Evolutionary conservation across 92 coral and sea anemone genomes (phyloP).

Genomic region (Palythoa heliodiscus): DNA sequence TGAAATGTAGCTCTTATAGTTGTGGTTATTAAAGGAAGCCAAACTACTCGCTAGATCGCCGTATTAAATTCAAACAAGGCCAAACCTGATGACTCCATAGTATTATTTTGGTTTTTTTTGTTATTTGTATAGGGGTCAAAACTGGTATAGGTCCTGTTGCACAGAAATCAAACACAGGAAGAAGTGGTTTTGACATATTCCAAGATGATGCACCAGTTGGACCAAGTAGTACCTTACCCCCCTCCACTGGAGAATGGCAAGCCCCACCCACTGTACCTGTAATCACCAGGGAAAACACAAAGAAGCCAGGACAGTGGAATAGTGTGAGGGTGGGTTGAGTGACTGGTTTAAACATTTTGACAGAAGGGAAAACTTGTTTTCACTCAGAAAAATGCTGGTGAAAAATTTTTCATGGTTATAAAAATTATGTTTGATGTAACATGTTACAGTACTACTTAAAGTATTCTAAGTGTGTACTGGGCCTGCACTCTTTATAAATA

Average conservation of each 20-base stretch:
- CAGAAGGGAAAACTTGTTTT: no score
- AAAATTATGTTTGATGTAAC: no score
- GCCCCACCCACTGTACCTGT: conserved; percentile 75
- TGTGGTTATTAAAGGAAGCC: no score
- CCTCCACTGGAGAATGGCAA: conserved; percentile 84
- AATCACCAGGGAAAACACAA: conserved; percentile 76
- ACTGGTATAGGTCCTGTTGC: conserved; percentile 53
- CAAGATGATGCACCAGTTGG: conserved; percentile 63
- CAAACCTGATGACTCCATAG: background rate
- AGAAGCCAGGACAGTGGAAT: conserved; percentile 86
- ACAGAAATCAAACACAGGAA: conserved; percentile 54
- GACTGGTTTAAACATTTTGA: background rate
- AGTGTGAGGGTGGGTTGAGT: conserved; percentile 60
- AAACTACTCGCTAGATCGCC: no score
- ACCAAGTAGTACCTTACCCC: conserved; percentile 59
- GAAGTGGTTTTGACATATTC: conserved; percentile 61
- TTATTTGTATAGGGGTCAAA: conserved; percentile 61
- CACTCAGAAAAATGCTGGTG: no score
- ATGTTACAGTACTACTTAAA: no score
- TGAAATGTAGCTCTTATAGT: no score
- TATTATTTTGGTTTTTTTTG: background rate
- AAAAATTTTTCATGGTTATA: no score
- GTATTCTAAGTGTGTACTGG: no score
- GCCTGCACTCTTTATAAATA: no score
- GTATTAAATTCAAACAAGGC: no score